A percentile compares a stretch with the other conserved stretches of the same genome.
Conservation (phyloP, 1,140 invertebrate species). For the Diorhabda sublineata region DNA sequence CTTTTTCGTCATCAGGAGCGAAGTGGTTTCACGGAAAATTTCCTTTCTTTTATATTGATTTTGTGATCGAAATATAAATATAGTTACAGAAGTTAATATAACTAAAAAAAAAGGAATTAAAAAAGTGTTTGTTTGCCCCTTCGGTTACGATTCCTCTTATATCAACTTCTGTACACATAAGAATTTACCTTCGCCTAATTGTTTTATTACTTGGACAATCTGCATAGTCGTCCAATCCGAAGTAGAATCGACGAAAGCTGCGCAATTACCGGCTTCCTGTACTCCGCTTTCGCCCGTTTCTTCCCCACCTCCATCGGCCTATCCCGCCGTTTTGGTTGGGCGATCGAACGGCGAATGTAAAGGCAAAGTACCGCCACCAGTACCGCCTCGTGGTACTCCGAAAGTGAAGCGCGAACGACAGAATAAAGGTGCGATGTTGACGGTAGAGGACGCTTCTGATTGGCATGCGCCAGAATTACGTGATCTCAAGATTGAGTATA, state of each 20-base stretch:
- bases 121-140: no score
- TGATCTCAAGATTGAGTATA: constrained; percentile 2
- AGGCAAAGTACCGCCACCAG: constrained; percentile 71
- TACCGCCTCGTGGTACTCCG: constrained; percentile 75
- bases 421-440: constrained; percentile 4
- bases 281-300: constrained; percentile 45
- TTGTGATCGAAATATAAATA: no score
- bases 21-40: no score
- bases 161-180: no score
- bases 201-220: no score
- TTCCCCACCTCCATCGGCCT: constrained; percentile 54
- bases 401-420: constrained; percentile 51
- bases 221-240: no score
- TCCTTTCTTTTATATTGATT: no score
- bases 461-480: neutral
- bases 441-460: neutral
- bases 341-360: constrained; percentile 51
- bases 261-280: constrained; percentile 14
- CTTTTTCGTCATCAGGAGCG: no score
- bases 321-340: constrained; percentile 51
- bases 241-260: neutral
- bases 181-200: no score
- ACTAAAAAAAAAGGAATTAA: no score
- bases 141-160: no score
- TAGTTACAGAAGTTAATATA: no score